Conservation (phyloP, 2,113 vertebrate species). For the Anseranas semipalmata region DNA sequence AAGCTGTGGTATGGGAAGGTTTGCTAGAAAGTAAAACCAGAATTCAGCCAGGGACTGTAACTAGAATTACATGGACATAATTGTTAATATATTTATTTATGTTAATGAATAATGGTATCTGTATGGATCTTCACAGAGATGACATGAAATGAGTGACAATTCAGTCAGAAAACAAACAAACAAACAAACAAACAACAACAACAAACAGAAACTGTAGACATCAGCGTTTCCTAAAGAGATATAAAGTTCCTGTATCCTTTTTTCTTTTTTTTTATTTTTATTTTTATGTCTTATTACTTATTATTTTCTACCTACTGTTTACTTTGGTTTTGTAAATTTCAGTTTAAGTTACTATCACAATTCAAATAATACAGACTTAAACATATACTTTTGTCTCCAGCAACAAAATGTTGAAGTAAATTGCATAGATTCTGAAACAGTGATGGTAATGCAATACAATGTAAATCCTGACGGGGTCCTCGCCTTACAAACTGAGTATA, state of each 20-base stretch:
- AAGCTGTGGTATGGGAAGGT: background rate
- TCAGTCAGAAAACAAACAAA: background rate
- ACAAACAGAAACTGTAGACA: accelerated
- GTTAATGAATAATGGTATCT: accelerated
- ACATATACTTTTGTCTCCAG: background rate
- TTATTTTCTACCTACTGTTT: background rate
- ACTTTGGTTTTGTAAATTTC: background rate
- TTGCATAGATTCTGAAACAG: background rate
- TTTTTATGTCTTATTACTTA: no score
- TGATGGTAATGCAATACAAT: background rate
- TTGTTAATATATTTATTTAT: no score
- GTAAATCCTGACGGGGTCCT: accelerated
- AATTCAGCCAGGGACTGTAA: background rate
- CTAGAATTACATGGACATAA: background rate
- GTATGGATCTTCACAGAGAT: background rate
- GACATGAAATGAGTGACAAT: background rate
- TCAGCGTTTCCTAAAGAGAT: background rate
- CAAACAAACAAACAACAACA: background rate
- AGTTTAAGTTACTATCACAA: background rate
- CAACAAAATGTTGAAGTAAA: background rate
- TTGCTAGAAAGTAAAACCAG: background rate
- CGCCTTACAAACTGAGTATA: background rate
- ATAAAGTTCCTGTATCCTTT: accelerated
- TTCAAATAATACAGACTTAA: background rate
- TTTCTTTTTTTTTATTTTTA: no score